Percentiles rank a stretch among this genome's conserved stretches.
These are phyloP conservation scores for Recurvirostra avosetta DNA, from an alignment of 2,113 vertebrate genomes.

Conservation along the genomic window DNA sequence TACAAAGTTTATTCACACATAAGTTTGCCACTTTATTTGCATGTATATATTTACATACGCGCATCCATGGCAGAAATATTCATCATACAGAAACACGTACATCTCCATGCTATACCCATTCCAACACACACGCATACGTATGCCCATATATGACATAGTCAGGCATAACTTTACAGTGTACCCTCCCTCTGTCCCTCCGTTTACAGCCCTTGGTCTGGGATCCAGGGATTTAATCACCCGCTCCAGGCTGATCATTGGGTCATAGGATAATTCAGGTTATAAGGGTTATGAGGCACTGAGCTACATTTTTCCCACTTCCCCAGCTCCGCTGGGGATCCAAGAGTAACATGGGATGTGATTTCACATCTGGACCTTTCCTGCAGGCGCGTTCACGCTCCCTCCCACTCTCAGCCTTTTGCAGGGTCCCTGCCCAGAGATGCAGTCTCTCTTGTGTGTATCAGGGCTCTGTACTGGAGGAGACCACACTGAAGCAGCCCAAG, in stretches of 20 bases:
- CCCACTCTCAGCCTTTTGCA: neutral
- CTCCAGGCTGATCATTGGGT: neutral
- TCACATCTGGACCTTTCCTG: neutral
- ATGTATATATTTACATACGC: neutral
- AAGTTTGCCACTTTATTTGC: neutral
- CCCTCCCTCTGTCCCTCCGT: neutral
- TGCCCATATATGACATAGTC: neutral
- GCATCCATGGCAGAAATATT: neutral
- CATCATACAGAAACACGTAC: neutral
- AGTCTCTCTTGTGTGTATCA: fast-evolving
- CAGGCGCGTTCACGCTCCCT: fast-evolving
- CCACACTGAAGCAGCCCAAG: neutral
- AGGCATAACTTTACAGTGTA: neutral
- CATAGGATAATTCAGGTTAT: neutral
- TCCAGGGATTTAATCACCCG: neutral
- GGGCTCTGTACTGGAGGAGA: neutral
- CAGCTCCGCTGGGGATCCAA: neutral
- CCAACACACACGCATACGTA: fast-evolving
- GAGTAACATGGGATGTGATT: neutral
- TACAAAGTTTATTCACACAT: neutral
- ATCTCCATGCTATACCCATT: neutral
- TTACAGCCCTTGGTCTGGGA: neutral
- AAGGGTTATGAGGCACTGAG: neutral
- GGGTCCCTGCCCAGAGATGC: neutral
- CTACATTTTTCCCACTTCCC: neutral